Evolutionary conservation across 2,113 vertebrate species (phyloP), one percentile per base, ranked within the genome.

Genomic region (Pelodiscus sinensis): DNA sequence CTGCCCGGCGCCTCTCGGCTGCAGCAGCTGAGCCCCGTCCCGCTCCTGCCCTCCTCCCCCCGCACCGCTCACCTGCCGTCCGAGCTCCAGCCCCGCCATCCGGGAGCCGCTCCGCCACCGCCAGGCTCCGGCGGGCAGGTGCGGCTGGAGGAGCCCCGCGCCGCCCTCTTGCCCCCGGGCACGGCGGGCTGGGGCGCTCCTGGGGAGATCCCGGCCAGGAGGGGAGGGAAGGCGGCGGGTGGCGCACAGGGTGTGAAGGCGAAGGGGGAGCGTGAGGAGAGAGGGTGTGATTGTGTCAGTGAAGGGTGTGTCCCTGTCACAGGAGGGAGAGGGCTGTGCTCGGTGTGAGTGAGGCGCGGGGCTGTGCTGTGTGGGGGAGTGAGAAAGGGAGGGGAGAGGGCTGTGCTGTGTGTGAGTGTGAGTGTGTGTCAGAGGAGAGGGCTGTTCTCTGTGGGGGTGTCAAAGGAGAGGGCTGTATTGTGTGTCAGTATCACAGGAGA

Each of bases 21-120:
- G 57, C 57, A 58, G 57, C 57, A 25, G 57, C 57, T 9, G 29
- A 2, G 27, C 60, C 60, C 60, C 13, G 60, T 14, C 60, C 62
- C 29, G 52, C 52, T 13, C 52, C 52, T 54, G 52, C 13, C 52
- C 52, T 13, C 52, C 52, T 9, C 52, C 52, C 52, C 8, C 9
- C 8, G 2, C 52, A 5, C 52, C 52, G 52, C 52, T 65, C 62
- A 62, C 60, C 60, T 62, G 12, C 29, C 62, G 29, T 15, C 29
- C 62, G 95, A 62, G 22, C 97, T 95, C 93, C 96, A 95, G 92
- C 94, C 94, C 6, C 14, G 35, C 75, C 75, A 25, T 6, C 52
- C 52, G 79, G 25, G n/a, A 15, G 29, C n/a, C 3, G 71, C 71
- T 75, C 71, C 8, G 73, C n/a, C 14, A 16, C 73, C 73, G n/a